A percentile compares a stretch with the other conserved stretches of the same genome.
phyloP scores from a whole-genome alignment of 2,113 vertebrate species.

The Charadrius vociferus region DNA sequence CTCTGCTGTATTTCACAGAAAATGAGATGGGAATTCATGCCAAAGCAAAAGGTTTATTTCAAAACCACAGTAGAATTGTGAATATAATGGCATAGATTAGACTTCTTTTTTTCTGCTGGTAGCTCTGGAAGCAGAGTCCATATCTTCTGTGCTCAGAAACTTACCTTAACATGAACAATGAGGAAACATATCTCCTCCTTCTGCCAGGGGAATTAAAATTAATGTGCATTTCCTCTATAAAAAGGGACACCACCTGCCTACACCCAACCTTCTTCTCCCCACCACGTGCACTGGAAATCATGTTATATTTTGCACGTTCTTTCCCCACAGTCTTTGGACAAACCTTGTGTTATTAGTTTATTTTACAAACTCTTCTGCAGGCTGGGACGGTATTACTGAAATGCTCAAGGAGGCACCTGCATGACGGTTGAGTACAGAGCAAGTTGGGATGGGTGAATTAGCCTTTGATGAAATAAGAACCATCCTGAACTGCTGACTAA shows the following conservation, averaged over 20 bases:
- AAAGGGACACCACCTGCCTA: neutral
- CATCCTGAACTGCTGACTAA: neutral
- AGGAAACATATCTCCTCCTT: neutral
- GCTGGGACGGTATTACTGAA: neutral
- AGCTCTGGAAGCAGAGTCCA: neutral
- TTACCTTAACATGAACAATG: neutral
- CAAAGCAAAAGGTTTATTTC: slow-evolving; percentile 37
- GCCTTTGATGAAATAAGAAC: neutral
- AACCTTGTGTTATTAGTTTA: neutral
- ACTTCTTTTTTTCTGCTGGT: neutral
- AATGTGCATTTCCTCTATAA: fast-evolving
- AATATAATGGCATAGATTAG: neutral
- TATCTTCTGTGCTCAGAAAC: neutral
- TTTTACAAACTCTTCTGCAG: neutral
- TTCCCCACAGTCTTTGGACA: neutral
- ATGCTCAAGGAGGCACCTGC: neutral
- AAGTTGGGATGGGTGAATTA: neutral
- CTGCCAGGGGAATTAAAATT: neutral
- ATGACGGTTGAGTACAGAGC: neutral
- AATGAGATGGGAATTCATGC: slow-evolving; percentile 24
- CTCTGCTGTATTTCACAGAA: slow-evolving; percentile 60
- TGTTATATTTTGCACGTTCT: neutral
- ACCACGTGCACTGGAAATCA: neutral
- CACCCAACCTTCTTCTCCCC: neutral
- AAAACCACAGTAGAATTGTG: slow-evolving; percentile 5